Evolutionary conservation across 2,113 vertebrate genomes (phyloP), one percentile per base, ranked within the genome.

Genomic region (Psittacus erithacus): DNA sequence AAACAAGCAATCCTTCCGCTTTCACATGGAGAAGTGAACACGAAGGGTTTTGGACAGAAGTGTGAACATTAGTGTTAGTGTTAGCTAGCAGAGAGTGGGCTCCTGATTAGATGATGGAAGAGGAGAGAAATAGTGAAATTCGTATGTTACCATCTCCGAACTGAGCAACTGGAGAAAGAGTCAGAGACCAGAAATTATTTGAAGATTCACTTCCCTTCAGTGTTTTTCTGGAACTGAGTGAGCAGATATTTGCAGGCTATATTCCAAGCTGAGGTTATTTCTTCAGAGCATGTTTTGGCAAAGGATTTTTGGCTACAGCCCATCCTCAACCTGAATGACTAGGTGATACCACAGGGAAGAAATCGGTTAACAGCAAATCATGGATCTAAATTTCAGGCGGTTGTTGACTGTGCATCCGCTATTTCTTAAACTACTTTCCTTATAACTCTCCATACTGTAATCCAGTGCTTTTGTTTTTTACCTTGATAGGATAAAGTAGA

Each of bases 261-360:
- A 62, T 73, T 93, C 77, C 77, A 95, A 79, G 62, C 35, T 33
- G 55, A 75, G 65, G 55, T 91, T 79, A 47, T 86, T 90, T 84
- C 65, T 93, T 88, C 27, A 73, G 70, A 91, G 19, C 50, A 10
- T 76, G 74, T 87, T 95, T 70, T 92, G 81, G 81, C 81, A 89
- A 88, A 68, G 23, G 18, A 12, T 41, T 86, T 91, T 84, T 93
- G 86, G 89, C 91, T 70, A 55, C 3, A 14, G 17, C 29, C 41
- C 27, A 18, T 85, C 62, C 25, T 73, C 74, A 92, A 85, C 74
- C 70, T 84, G 81, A 85, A 71, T 84, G 52, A 89, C 91, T 81
- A 52, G 73, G 91, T 95, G 88, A 95, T 89, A 89, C 60, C 33
- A 87, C 13, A 5, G 81, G 60, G 86, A 89, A 92, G 73, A 86